Evolutionary conservation across 2,888 invertebrate species (phyloP), one percentile per base, ranked within the genome.

Genomic region (Dasypogon diadema): DNA sequence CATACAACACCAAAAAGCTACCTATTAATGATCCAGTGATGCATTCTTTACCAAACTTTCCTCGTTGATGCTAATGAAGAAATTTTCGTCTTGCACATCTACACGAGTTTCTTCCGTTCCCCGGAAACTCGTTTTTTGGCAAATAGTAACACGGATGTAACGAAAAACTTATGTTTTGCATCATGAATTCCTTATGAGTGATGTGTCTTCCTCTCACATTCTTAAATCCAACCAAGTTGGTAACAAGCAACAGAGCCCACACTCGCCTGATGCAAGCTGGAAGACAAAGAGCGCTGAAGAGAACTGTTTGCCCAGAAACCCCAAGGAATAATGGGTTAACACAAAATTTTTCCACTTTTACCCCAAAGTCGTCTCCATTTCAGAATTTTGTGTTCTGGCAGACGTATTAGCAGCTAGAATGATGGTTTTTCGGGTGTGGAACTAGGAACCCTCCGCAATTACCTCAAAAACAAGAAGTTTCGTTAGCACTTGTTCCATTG

Each of bases 401-500:
- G 14, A 51, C 30, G 26, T 54, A 30, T 54, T 70, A 54, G 54
- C 54, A 54, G 70, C 54, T 21, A 37, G 60, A 16, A 37, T 16
- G 16, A 54, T 18, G 30, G 48, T n/a, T 48, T 68, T 48, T 48
- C 30, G 51, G 26, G 18, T 18, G n/a, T 34, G 34, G 54, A 51
- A 70, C 24, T 16, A 48, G 26, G 18, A 46, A 51, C 26, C 54
- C n/a, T 30, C 54, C 70, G n/a, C 70, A 70, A 70, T 70, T 70
- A 54, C 70, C 70, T 54, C 55, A 74, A 65, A 55, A 74, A 65
- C 63, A 73, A 58, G 54, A 65, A 74, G 51, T 75, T 75, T 74
- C 65, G 60, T 56, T 60, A 48, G 75, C 77, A 77, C 58, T 65
- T 77, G 77, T 58, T 77, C 37, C 74, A 37, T 30, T 42, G 68